Base-by-base conservation (phyloP, 2,888 invertebrate genomes). In the Proisotoma minuta region DNA sequence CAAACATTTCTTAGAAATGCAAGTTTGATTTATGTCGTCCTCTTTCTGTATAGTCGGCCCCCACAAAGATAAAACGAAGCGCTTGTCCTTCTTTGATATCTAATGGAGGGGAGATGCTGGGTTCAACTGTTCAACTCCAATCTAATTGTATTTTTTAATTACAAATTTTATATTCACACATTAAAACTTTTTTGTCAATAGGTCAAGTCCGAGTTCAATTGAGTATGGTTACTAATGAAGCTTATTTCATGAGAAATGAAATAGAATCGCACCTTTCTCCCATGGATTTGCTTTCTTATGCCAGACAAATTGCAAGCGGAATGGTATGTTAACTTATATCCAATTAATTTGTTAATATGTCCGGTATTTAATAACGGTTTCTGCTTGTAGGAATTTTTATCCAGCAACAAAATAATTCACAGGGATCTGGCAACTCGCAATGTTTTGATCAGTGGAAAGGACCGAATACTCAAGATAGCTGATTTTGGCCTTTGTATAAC, bases 401-500 rank as follows among this genome's bases (percentile, higher is more conserved):
- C 69, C 0, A 43, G 39, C 1, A 73, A 73, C 48, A 70, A 70
- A 56, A 68, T 73, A 48, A 65, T 72, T 2, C 73, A 73, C 34
- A 29, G 73, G 22, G 73, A 73, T 57, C 52, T 73, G 0, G 73
- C 73, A 2, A 59, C 63, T 1, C 22, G 68, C 8, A 68, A 65
- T 39, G 57, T 56, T 20, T 61, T 54, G 3, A 54, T 73, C 5
- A 29, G 34, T 10, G 34, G 15, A 34, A 54, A 27, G 10, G 63
- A 62, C 1, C 43, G 58, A 52, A 66, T 63, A 2, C 40, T 71
- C 3, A 73, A 73, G 59, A 73, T 73, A 53, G 69, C 69, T 1
- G 73, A 73, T 53, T 73, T 73, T 64, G 73, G 73, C 8, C 62
- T 73, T 0, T 69, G 70, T 28, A n/a, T n/a, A n/a, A n/a, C n/a